These are phyloP conservation scores for Chalcosyrphus nemorum DNA, from an alignment of 2,888 invertebrate species.

Conservation along the genomic window DNA sequence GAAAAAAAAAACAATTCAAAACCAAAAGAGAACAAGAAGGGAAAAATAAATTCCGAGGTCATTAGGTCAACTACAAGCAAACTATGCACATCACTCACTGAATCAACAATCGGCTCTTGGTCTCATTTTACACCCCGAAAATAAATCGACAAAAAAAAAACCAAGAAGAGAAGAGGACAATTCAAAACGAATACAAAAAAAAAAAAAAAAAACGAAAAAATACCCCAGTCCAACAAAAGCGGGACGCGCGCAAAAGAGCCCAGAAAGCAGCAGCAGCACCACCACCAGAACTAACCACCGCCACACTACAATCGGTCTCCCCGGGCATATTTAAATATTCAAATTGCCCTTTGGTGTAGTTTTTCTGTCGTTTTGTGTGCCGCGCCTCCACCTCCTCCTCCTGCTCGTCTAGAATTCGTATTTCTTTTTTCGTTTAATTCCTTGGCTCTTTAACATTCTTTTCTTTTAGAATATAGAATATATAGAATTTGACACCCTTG, in stretches of 20 bases:
- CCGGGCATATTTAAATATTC: conserved; percentile 66
- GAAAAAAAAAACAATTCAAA: neutral
- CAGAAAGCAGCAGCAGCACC: neutral
- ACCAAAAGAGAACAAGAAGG: neutral
- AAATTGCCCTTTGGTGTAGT: conserved; percentile 70
- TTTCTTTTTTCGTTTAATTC: conserved; percentile 34
- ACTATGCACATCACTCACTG: conserved; percentile 70
- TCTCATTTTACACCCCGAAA: conserved; percentile 64
- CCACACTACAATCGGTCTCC: conserved; percentile 26
- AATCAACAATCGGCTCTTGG: conserved; percentile 68
- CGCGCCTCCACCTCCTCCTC: no score
- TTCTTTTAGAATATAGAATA: conserved; percentile 37
- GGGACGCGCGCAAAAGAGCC: conserved; percentile 13
- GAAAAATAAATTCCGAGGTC: conserved; percentile 62
- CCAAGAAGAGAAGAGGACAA: neutral
- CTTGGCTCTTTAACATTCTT: conserved; percentile 52
- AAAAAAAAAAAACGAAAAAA: conserved; percentile 18
- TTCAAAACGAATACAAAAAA: neutral
- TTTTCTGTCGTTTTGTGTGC: conserved; percentile 21
- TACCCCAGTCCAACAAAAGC: conserved; percentile 8
- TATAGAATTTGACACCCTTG: conserved; percentile 56
- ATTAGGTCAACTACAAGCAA: conserved; percentile 69
- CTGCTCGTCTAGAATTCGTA: neutral
- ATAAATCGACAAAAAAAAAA: conserved; percentile 36
- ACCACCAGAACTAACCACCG: conserved; percentile 25